Percentiles rank a stretch among this genome's conserved stretches.
phyloP scores from a whole-genome alignment of 2,888 invertebrate species.

The Cabera pusaria region DNA sequence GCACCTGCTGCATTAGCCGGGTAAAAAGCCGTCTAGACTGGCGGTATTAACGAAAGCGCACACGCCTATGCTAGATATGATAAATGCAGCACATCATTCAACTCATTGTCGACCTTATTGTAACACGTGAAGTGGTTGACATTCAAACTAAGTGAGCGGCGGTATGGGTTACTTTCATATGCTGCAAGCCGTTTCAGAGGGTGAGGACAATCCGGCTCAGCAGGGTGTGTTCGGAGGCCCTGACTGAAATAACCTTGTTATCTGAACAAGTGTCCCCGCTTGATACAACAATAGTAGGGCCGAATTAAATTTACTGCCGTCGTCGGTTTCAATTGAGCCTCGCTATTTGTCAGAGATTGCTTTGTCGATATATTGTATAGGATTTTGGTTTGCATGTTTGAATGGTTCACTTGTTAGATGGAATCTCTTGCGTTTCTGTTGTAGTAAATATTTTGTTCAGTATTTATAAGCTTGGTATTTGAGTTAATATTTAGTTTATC shows the following conservation, averaged over 20 bases:
- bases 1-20: constrained; percentile 54
- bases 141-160: constrained; percentile 22
- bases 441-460: too few species aligned
- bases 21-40: constrained; percentile 74
- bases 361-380: constrained; percentile 6
- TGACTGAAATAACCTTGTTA: constrained; percentile 33
- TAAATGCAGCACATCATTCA: constrained; percentile 33
- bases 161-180: constrained; percentile 5
- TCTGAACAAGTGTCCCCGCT: constrained; percentile 25
- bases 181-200: constrained; percentile 16
- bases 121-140: constrained; percentile 31
- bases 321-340: constrained; percentile 19
- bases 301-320: constrained; percentile 24
- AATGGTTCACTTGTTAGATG: constrained; percentile 1
- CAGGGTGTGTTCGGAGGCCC: constrained; percentile 21
- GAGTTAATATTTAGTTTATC: constrained; percentile 1
- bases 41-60: constrained; percentile 45
- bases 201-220: constrained; percentile 27
- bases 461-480: too few species aligned
- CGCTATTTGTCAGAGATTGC: constrained; percentile 11
- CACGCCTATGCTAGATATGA: constrained; percentile 43
- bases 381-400: not conserved
- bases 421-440: not conserved
- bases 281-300: constrained; percentile 19
- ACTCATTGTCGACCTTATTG: constrained; percentile 47